Percentiles rank a stretch among this genome's conserved stretches.
Conservation (phyloP, 2,113 vertebrate genomes). For the Mesocricetus auratus region DNA sequence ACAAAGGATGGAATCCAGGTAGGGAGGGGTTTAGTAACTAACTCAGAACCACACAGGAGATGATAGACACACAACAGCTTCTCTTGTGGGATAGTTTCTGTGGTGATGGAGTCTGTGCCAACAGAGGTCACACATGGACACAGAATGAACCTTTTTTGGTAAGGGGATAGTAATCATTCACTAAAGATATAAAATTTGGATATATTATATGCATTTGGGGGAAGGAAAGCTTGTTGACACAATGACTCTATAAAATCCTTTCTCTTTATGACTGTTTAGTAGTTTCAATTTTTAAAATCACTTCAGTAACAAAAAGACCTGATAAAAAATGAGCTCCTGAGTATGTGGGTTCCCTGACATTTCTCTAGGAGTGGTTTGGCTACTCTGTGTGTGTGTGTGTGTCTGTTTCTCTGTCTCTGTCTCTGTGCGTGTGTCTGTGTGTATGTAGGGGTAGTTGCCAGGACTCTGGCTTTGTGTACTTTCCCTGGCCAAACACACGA, state of each 20-base stretch:
- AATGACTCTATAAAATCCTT: neutral
- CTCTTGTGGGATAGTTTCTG: neutral
- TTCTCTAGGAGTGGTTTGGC: conserved; percentile 12
- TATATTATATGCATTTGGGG: neutral
- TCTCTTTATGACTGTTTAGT: conserved; percentile 40
- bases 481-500: neutral
- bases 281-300: conserved; percentile 69
- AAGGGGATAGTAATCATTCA: neutral
- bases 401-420: too few species aligned
- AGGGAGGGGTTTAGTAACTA: neutral
- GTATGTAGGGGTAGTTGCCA: neutral
- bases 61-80: neutral
- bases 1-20: neutral
- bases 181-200: neutral
- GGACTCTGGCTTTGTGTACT: neutral
- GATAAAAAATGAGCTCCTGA: conserved; percentile 55
- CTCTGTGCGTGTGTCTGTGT: neutral
- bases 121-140: neutral
- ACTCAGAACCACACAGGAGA: neutral
- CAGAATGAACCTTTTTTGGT: neutral
- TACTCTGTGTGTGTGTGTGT: neutral
- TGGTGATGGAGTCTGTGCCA: neutral
- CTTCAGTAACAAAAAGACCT: conserved; percentile 67
- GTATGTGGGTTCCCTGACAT: conserved; percentile 54
- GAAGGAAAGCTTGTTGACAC: conserved; percentile 2